Evolutionary conservation across 2,797 vertebrate species (phyloP).

Genomic region (Clarias laeviceps): DNA sequence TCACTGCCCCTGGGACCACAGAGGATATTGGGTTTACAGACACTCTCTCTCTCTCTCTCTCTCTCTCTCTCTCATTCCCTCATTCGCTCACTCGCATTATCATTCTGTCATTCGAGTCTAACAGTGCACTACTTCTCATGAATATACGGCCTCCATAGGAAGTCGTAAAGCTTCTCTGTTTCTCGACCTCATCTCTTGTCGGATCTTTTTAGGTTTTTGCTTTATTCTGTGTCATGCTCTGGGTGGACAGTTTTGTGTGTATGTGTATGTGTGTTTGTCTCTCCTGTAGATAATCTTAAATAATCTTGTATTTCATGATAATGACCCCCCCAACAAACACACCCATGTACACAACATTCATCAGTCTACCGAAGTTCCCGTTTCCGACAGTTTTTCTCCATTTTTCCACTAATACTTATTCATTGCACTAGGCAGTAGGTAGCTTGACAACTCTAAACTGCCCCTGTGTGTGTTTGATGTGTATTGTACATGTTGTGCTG

Average conservation of each 20-base stretch:
- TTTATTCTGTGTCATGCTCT: background rate
- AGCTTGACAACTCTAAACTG: background rate
- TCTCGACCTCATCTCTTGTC: background rate
- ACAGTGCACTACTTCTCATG: constrained; percentile 7
- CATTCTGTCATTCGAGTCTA: constrained; percentile 27
- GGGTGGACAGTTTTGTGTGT: constrained; percentile 12
- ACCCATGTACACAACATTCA: background rate
- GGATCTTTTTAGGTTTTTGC: background rate
- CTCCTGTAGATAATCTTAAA: constrained; percentile 46
- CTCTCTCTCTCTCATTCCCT: constrained; percentile 38
- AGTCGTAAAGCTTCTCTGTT: constrained; percentile 1
- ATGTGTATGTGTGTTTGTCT: constrained; percentile 27
- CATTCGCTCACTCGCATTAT: constrained; percentile 6
- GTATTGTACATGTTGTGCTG: background rate
- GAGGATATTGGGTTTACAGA: constrained; percentile 75
- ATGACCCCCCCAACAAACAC: background rate
- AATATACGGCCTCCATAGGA: constrained; percentile 1
- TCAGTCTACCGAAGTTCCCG: constrained; percentile 32
- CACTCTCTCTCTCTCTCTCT: constrained; percentile 46
- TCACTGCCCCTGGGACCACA: constrained; percentile 70
- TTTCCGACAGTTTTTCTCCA: constrained; percentile 40
- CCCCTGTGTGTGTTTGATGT: background rate
- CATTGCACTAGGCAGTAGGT: constrained; percentile 18
- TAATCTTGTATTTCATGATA: constrained; percentile 47
- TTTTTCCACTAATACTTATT: constrained; percentile 43